Conservation (phyloP, 1,140 invertebrate species). For the Euglossa dilemma region DNA sequence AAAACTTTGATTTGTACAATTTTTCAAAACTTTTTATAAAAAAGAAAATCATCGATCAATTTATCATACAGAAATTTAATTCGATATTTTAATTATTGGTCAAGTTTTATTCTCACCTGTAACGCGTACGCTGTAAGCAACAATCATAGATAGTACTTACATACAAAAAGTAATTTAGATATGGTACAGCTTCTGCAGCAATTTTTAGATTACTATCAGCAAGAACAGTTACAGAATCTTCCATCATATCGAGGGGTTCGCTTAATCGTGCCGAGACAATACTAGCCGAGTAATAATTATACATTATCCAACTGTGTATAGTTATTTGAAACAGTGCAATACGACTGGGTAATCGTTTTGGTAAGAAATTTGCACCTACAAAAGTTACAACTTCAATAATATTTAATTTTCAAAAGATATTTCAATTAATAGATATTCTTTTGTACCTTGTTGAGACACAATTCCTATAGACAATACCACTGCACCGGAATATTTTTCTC, state of each 20-base stretch:
- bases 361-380: conserved; percentile 62
- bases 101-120: background rate
- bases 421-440: background rate
- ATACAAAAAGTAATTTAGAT: conserved; percentile 73
- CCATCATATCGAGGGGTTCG: conserved; percentile 75
- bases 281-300: conserved; percentile 76
- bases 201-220: conserved; percentile 69
- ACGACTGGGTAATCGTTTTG: conserved; percentile 60
- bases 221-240: conserved; percentile 74
- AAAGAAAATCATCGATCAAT: too few relatives aligned
- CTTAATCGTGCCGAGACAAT: conserved; percentile 76
- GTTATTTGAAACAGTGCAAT: conserved; percentile 68
- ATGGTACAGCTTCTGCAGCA: conserved; percentile 72
- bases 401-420: background rate
- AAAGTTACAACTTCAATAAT: background rate
- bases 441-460: conserved; percentile 68
- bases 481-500: conserved; percentile 48
- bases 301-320: conserved; percentile 72
- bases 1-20: too few relatives aligned
- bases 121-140: background rate
- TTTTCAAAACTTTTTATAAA: too few relatives aligned
- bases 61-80: background rate
- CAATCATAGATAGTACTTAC: conserved; percentile 52
- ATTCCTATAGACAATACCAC: conserved; percentile 63
- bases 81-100: background rate